phyloP scores from a whole-genome alignment of 2,888 invertebrate genomes.

The Xylophagus ater region DNA sequence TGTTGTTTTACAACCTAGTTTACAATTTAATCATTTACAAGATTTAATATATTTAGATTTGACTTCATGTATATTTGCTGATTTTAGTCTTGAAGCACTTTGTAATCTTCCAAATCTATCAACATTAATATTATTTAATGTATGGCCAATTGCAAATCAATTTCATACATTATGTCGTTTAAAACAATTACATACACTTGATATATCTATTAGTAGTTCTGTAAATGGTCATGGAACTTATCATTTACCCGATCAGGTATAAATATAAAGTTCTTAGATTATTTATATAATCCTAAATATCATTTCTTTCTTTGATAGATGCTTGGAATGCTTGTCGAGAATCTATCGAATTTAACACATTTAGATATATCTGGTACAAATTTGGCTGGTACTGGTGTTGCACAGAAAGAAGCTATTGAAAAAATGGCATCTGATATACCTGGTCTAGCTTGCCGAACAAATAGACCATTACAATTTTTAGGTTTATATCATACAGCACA shows the following conservation, averaged over 20 bases:
- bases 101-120: constrained; percentile 54
- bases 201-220: constrained; percentile 66
- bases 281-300: background rate
- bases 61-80: constrained; percentile 36
- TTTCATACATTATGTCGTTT: constrained; percentile 48
- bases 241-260: constrained; percentile 57
- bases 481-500: constrained; percentile 84
- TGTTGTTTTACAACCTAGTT: constrained; percentile 35
- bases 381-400: constrained; percentile 75
- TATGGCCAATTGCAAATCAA: constrained; percentile 49
- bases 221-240: constrained; percentile 57
- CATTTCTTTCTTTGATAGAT: constrained; percentile 22
- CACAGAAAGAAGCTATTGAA: constrained; percentile 40
- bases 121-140: constrained; percentile 71
- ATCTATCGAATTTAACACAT: constrained; percentile 62
- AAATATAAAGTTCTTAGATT: background rate
- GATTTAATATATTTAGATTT: constrained; percentile 35
- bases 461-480: constrained; percentile 73
- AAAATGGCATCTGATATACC: constrained; percentile 59
- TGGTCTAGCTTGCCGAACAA: constrained; percentile 66
- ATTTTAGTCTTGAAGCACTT: constrained; percentile 39
- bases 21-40: constrained; percentile 31
- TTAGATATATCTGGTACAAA: constrained; percentile 95
- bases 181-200: constrained; percentile 56
- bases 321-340: constrained; percentile 58